These are phyloP conservation scores for Lypha dubia DNA, from an alignment of 2,888 invertebrate genomes.

Conservation along the genomic window DNA sequence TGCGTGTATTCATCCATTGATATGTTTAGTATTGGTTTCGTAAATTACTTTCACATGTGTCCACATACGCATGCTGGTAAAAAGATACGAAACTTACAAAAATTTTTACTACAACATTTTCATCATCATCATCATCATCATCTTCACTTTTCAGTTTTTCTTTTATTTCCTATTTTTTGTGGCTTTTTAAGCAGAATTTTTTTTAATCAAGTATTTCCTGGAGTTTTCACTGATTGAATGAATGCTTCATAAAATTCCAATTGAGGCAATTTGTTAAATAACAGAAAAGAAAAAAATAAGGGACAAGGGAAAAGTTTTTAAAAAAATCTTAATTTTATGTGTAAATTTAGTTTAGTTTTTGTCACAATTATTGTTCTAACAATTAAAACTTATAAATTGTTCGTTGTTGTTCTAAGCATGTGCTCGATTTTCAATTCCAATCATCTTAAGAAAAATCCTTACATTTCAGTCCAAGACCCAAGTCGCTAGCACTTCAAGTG, in stretches of 20 bases:
- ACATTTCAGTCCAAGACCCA: too few species aligned
- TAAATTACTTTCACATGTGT: slow-evolving; percentile 66
- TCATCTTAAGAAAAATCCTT: too few species aligned
- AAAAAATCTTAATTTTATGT: too few species aligned
- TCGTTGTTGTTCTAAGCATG: too few species aligned
- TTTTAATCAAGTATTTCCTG: slow-evolving; percentile 4
- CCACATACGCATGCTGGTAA: slow-evolving; percentile 79
- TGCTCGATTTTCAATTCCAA: too few species aligned
- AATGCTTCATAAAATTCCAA: slow-evolving; percentile 82
- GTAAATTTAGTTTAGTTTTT: too few species aligned
- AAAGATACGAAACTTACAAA: slow-evolving; percentile 67
- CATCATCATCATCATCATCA: slow-evolving; percentile 28
- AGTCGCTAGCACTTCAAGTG: too few species aligned
- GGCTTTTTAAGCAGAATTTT: slow-evolving; percentile 22
- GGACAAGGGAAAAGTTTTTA: neutral
- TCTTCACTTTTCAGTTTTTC: slow-evolving; percentile 24
- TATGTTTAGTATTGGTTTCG: slow-evolving; percentile 40
- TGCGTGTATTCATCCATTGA: slow-evolving; percentile 35
- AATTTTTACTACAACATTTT: slow-evolving; percentile 40
- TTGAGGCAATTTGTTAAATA: slow-evolving; percentile 83
- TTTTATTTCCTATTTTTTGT: slow-evolving; percentile 42
- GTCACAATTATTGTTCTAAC: slow-evolving; percentile 52
- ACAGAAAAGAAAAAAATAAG: slow-evolving; percentile 73
- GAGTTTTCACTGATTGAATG: slow-evolving; percentile 71
- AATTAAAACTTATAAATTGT: slow-evolving; percentile 5